Evolutionary conservation across 2,888 invertebrate species (phyloP).

Genomic region (Pollenia griseotomentosa): DNA sequence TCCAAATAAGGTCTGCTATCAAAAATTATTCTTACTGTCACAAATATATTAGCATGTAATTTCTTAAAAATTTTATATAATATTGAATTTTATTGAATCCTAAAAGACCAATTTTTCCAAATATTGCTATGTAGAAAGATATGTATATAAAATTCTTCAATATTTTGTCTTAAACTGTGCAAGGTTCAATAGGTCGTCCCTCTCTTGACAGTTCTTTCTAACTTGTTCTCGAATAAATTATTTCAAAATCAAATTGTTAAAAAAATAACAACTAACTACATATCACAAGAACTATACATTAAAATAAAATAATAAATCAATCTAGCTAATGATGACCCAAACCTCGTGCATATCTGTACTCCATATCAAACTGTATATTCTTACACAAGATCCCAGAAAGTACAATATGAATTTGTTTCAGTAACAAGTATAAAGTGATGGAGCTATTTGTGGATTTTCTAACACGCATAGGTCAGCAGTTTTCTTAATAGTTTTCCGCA

Average conservation of each 20-base stretch:
- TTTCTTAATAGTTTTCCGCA: slow-evolving; percentile 68
- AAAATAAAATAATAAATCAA: background rate
- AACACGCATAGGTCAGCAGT: slow-evolving; percentile 73
- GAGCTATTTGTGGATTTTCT: slow-evolving; percentile 70
- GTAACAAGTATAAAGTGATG: slow-evolving; percentile 58
- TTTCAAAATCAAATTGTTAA: background rate
- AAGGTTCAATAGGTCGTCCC: too few relatives aligned
- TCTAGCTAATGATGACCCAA: slow-evolving; percentile 9
- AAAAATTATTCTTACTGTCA: too few relatives aligned
- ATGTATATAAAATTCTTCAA: too few relatives aligned
- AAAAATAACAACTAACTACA: background rate
- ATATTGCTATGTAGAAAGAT: too few relatives aligned
- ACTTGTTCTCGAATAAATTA: background rate
- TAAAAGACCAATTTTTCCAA: too few relatives aligned
- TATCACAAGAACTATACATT: background rate
- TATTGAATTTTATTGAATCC: too few relatives aligned
- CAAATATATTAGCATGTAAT: too few relatives aligned
- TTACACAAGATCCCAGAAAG: background rate
- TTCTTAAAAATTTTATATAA: too few relatives aligned
- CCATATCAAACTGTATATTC: background rate
- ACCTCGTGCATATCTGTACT: slow-evolving; percentile 40
- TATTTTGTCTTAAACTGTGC: too few relatives aligned
- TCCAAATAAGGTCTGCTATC: too few relatives aligned
- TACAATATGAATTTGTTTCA: slow-evolving; percentile 35
- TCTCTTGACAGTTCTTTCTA: too few relatives aligned